phyloP scores from a whole-genome alignment of 2,888 invertebrate genomes.

The Resseliella maxima region DNA sequence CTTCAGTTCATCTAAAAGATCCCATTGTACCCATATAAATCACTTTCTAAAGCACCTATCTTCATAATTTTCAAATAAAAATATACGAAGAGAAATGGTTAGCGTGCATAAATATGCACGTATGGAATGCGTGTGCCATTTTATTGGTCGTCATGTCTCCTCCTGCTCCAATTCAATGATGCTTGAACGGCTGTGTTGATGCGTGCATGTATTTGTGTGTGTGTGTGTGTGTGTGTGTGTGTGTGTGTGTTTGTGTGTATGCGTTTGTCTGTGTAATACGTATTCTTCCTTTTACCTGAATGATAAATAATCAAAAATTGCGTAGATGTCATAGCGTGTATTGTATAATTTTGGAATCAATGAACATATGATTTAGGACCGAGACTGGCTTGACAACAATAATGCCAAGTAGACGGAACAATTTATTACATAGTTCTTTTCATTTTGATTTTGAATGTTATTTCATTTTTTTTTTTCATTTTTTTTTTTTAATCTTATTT shows the following conservation, averaged over 20 bases:
- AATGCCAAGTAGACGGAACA: not conserved
- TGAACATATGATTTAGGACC: not conserved
- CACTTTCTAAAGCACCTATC: slow-evolving; percentile 24
- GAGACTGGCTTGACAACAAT: too few relatives aligned
- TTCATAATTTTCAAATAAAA: slow-evolving; percentile 33
- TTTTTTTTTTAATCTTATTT: too few relatives aligned
- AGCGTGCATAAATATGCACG: not conserved
- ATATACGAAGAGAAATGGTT: not conserved
- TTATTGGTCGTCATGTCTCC: not conserved
- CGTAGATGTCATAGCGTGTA: not conserved
- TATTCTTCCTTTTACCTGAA: not conserved
- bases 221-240: not conserved
- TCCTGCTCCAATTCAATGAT: not conserved
- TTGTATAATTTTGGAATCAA: slow-evolving; percentile 11
- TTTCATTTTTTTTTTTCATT: too few relatives aligned
- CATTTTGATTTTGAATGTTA: too few relatives aligned
- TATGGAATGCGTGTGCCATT: not conserved
- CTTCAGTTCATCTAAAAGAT: slow-evolving; percentile 27
- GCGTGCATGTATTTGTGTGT: not conserved
- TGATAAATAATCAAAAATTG: slow-evolving; percentile 45
- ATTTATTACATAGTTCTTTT: not conserved
- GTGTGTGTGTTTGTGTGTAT: too few relatives aligned
- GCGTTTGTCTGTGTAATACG: too few relatives aligned
- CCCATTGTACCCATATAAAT: slow-evolving; percentile 40
- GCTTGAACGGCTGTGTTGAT: not conserved